A percentile compares a stretch with the other conserved stretches of the same genome.
phyloP scores from a whole-genome alignment of 2,797 vertebrate species.

The Spheniscus humboldti region DNA sequence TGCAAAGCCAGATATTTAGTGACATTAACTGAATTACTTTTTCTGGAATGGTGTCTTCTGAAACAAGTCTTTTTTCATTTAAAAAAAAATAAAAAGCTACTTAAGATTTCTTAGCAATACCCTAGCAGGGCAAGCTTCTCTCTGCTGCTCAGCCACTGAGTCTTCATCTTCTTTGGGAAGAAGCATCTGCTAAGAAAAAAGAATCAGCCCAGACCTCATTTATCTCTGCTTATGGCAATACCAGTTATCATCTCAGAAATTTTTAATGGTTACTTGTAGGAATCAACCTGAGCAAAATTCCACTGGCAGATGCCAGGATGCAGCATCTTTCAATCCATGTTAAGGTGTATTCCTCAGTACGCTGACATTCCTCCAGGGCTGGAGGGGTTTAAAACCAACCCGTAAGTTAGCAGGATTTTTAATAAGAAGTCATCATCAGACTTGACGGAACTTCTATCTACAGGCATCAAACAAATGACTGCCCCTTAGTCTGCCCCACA shows the following conservation, averaged over 20 bases:
- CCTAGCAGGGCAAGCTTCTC: not conserved
- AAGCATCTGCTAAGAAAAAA: not conserved
- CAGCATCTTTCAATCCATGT: not conserved
- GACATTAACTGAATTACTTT: not conserved
- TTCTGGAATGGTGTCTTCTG: not conserved
- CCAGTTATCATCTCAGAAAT: not conserved
- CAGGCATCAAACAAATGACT: not conserved
- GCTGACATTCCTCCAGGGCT: not conserved
- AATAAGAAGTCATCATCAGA: not conserved
- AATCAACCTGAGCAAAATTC: not conserved
- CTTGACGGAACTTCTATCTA: not conserved
- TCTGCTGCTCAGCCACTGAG: not conserved
- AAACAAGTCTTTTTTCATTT: not conserved
- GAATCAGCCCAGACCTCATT: not conserved
- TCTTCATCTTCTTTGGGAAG: not conserved
- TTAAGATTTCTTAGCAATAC: not conserved
- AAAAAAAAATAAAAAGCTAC: not conserved
- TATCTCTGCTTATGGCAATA: not conserved
- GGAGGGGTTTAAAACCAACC: not conserved
- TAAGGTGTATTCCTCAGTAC: not conserved
- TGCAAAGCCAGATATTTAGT: not conserved
- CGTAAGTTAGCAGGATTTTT: not conserved
- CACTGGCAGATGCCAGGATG: not conserved
- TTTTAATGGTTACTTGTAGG: not conserved
- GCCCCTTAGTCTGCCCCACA: not conserved